Conservation (phyloP, 2,888 invertebrate genomes). For the Adelognathus sp. region DNA sequence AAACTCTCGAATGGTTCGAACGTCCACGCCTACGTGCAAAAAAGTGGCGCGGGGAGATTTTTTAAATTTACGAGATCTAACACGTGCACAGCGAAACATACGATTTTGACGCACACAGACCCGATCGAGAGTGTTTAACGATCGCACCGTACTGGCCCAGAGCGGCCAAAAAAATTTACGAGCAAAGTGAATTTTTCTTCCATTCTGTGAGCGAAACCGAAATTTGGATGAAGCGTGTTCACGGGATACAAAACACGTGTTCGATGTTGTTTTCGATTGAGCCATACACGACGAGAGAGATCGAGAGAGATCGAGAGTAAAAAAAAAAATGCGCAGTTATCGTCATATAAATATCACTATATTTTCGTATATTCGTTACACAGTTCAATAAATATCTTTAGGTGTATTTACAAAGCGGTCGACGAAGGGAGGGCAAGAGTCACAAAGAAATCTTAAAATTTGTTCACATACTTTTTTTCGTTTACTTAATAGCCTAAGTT, state of each 20-base stretch:
- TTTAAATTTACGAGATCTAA: constrained; percentile 70
- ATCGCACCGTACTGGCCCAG: constrained; percentile 60
- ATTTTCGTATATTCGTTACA: constrained; percentile 76
- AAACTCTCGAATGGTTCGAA: neutral
- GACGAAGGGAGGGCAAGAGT: constrained; percentile 34
- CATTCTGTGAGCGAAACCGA: constrained; percentile 5
- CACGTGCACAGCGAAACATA: constrained; percentile 28
- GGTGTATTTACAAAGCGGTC: constrained; percentile 74
- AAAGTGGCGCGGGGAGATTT: constrained; percentile 54
- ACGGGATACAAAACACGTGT: neutral
- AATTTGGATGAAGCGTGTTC: neutral
- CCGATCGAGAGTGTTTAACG: constrained; percentile 64
- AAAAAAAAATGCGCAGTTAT: constrained; percentile 46
- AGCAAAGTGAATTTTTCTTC: constrained; percentile 52
- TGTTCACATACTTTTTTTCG: constrained; percentile 6
- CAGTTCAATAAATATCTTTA: constrained; percentile 80
- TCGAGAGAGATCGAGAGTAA: too few species aligned
- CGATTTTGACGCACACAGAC: neutral
- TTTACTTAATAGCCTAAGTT: constrained; percentile 41
- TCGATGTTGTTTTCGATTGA: neutral
- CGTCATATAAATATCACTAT: constrained; percentile 79
- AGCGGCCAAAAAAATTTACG: constrained; percentile 62
- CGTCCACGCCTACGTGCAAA: constrained; percentile 8
- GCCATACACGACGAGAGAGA: constrained; percentile 1
- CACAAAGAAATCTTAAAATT: constrained; percentile 36